Evolutionary conservation across 2,113 vertebrate genomes (phyloP), one percentile per base, ranked within the genome.

Genomic region (Gyps fulvus): DNA sequence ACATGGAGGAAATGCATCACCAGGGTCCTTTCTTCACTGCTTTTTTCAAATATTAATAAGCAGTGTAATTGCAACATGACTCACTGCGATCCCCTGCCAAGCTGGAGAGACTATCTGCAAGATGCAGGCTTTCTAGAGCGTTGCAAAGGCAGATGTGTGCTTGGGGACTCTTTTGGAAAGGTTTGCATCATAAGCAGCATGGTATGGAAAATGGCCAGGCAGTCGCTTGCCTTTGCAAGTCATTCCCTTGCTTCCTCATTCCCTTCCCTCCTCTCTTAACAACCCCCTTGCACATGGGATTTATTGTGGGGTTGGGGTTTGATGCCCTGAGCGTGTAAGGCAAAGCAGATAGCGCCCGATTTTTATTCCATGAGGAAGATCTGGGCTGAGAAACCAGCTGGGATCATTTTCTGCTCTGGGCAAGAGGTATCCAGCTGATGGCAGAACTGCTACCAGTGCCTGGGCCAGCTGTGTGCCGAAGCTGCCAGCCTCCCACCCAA

Each of bases 1-100:
- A 96, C 95, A 85, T 62, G 95, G 86, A 96, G 96, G 97, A 97
- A 97, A 97, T 59, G 88, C 97, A 97, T 95, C 97, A 93, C 95
- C 92, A 59, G 95, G 90, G 96, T 86, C 94, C 95, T 92, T 97
- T 97, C 97, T 93, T 91, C 88, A 16, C 83, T 49, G 90, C 70
- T 87, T 91, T 93, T 97, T 83, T 69, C 90, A 90, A 96, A 85
- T 90, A 96, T 92, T 97, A 96, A 95, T 95, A 97, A 95, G 92
- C 82, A 95, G 84, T 80, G 95, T 96, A 93, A 96, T 92, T 96
- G 95, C 90, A 93, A 94, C 80, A 86, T 97, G 97, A 97, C 90
- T 97, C 96, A 94, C 83, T 55, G 88, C 14, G 3, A 83, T 83
- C 94, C 81, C 85, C 90, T 96, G 97, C 97, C 92, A 97, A 96